Base-by-base conservation (phyloP, 2,113 vertebrate genomes). In the Heliornis fulica region DNA sequence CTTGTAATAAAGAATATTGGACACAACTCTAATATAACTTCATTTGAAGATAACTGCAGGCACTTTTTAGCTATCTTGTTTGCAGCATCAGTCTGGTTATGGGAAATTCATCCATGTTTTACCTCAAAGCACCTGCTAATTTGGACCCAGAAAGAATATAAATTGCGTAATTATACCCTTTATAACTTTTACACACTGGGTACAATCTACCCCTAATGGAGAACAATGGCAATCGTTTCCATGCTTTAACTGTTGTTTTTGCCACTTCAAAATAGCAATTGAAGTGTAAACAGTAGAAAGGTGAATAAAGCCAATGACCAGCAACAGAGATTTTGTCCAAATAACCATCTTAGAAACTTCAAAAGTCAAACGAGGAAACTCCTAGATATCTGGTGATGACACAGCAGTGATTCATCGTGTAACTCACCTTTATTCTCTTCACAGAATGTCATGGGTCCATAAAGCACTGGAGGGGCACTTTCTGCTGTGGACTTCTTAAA, bases 1-100 rank as follows among this genome's bases (percentile, higher is more conserved):
- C 78, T 88, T 91, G 69, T 93, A 98, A 97, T 97, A 95, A 78
- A 97, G 75, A 45, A 89, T 83, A 97, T 70, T 96, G 93, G 84
- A 94, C 90, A 93, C 74, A 97, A 96, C 94, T 96, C 84, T 96
- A 96, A 98, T 97, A 90, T 96, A 97, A 97, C 92, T 96, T 97
- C 66, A 97, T 98, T 98, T 98, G 77, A 94, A 87, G 87, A 96
- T 90, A 96, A 97, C 94, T 63, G 3, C 71, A 95, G 97, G 96
- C 92, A 84, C 65, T 91, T 83, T 79, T 93, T 85, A 78, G 94
- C 95, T 92, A 48, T 92, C 85, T 88, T 51, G 45, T 88, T 94
- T 96, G 92, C 10, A 4, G 93, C 92, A 96, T 95, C 85, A 84
- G 63, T 46, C 79, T 76, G 68, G 64, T 91, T 97, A 94, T 61